Evolutionary conservation across 2,888 invertebrate species (phyloP).

Genomic region (Julus scanicus): DNA sequence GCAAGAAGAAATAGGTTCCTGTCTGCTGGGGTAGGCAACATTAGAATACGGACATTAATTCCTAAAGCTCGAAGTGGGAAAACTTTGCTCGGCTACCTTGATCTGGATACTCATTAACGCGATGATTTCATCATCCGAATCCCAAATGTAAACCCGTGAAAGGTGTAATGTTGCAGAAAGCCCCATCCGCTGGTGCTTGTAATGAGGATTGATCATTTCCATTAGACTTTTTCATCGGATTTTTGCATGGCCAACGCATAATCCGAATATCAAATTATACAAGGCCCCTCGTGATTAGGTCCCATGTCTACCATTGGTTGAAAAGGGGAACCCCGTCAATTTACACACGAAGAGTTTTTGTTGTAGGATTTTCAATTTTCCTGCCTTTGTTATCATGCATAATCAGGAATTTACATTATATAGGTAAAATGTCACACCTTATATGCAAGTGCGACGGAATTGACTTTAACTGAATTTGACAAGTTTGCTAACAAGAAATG

Average conservation of each 20-base stretch:
- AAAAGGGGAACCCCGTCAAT: too few relatives aligned
- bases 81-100: neutral
- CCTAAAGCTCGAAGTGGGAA: neutral
- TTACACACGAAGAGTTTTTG: too few relatives aligned
- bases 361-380: too few relatives aligned
- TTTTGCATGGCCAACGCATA: neutral
- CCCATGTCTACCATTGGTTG: too few relatives aligned
- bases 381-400: too few relatives aligned
- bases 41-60: neutral
- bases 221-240: neutral
- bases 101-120: neutral
- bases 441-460: too few relatives aligned
- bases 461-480: too few relatives aligned
- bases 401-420: too few relatives aligned
- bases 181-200: neutral
- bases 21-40: neutral
- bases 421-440: too few relatives aligned
- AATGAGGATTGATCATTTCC: constrained; percentile 33
- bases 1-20: neutral
- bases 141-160: constrained; percentile 14
- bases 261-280: neutral
- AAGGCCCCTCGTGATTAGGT: neutral
- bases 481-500: too few relatives aligned
- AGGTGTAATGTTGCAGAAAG: constrained; percentile 8
- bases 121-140: constrained; percentile 16